Conservation (phyloP, 2,888 invertebrate genomes). For the Hydrotaea diabolus region DNA sequence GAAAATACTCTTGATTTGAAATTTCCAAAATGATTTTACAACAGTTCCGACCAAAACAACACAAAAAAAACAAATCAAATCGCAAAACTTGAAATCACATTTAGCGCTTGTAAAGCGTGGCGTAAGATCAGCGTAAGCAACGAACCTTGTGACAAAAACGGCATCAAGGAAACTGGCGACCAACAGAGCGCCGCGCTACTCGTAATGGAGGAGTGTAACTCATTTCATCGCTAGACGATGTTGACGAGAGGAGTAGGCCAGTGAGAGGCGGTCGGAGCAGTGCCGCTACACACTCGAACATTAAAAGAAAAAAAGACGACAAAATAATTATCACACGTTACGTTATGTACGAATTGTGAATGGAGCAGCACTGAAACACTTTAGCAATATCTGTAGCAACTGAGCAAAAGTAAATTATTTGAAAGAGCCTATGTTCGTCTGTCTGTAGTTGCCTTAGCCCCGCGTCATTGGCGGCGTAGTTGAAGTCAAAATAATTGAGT, state of each 20-base stretch:
- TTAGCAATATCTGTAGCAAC: background rate
- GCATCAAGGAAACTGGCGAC: constrained; percentile 23
- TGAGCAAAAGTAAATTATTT: background rate
- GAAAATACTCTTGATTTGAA: background rate
- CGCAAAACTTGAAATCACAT: background rate
- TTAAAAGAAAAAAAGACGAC: too few relatives aligned
- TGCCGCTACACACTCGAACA: background rate
- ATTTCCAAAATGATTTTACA: background rate
- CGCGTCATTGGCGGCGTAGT: background rate
- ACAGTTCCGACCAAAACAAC: background rate
- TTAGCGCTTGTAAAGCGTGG: too few relatives aligned
- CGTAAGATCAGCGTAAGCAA: background rate
- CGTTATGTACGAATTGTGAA: constrained; percentile 1
- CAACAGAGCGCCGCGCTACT: background rate
- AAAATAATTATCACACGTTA: constrained; percentile 19
- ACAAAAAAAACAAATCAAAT: background rate
- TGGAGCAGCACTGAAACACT: background rate
- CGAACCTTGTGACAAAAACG: constrained; percentile 31
- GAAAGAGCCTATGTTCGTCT: background rate
- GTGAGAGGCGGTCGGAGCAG: background rate
- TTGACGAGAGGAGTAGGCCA: background rate
- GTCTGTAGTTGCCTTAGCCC: background rate
- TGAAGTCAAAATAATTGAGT: background rate
- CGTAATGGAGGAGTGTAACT: constrained; percentile 7
- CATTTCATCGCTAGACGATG: background rate